Evolutionary conservation across 2,113 vertebrate species (phyloP).

Genomic region (Anser cygnoides): DNA sequence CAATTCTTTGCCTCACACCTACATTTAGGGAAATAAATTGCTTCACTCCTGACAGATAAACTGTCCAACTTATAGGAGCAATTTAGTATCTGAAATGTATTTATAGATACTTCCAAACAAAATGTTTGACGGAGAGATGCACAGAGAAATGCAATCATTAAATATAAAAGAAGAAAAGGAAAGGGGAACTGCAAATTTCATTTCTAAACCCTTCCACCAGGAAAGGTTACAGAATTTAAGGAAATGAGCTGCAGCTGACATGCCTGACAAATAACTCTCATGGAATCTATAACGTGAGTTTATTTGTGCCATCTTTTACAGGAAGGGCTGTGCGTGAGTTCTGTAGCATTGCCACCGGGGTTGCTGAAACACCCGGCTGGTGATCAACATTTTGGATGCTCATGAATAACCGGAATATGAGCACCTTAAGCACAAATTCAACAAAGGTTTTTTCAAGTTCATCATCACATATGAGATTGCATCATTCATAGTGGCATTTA

Average conservation of each 20-base stretch:
- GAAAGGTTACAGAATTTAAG: conserved; percentile 4
- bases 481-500: conserved; percentile 76
- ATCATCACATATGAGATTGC: conserved; percentile 73
- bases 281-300: conserved; percentile 32
- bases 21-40: background rate
- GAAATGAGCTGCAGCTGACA: conserved; percentile 48
- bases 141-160: background rate
- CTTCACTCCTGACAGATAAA: background rate
- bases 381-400: conserved; percentile 65
- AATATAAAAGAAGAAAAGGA: background rate
- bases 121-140: background rate
- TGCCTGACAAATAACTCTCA: conserved; percentile 41
- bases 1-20: background rate
- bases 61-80: background rate
- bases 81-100: background rate
- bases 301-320: conserved; percentile 55
- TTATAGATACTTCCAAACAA: background rate
- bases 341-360: background rate
- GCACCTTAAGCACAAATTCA: conserved; percentile 72
- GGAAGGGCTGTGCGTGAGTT: conserved; percentile 16
- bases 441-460: conserved; percentile 70
- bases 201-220: conserved; percentile 31
- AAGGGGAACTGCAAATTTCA: background rate
- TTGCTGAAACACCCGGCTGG: conserved; percentile 49
- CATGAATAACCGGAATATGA: conserved; percentile 59